These are phyloP conservation scores for roundworm (Caenorhabditis elegans) DNA, from an alignment of 1,140 invertebrate species.

Conservation along the genomic window DNA sequence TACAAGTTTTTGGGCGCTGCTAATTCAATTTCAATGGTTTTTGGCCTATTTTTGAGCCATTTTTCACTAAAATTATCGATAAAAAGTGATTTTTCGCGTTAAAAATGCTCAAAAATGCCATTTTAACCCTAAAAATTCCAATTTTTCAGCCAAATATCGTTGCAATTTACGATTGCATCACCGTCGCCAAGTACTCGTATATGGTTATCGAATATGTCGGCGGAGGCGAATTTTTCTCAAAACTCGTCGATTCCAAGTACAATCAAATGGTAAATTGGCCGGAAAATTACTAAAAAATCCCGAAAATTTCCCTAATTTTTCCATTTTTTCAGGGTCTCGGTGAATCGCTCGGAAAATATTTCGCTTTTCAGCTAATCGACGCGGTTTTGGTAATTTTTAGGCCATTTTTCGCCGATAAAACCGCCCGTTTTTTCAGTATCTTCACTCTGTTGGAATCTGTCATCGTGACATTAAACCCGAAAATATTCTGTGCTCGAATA, in stretches of 20 bases:
- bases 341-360: conserved; percentile 5
- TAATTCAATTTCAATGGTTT: too few relatives aligned
- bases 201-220: conserved; percentile 15
- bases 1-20: too few relatives aligned
- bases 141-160: conserved; percentile 1
- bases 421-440: neutral
- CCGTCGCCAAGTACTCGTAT: neutral
- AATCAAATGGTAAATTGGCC: neutral
- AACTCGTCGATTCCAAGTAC: conserved; percentile 9
- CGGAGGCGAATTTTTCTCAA: neutral
- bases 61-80: too few relatives aligned
- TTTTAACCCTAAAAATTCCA: too few relatives aligned
- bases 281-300: too few relatives aligned
- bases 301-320: too few relatives aligned
- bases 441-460: conserved; percentile 5
- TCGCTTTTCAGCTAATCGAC: neutral
- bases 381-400: neutral
- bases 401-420: too few relatives aligned
- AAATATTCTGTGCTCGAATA: conserved; percentile 10
- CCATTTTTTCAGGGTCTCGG: neutral
- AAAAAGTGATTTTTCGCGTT: too few relatives aligned
- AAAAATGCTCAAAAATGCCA: too few relatives aligned
- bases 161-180: neutral
- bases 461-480: conserved; percentile 35
- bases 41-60: too few relatives aligned